These are phyloP conservation scores for Nyctibius bracteatus DNA, from an alignment of 2,113 vertebrate species.

Conservation along the genomic window DNA sequence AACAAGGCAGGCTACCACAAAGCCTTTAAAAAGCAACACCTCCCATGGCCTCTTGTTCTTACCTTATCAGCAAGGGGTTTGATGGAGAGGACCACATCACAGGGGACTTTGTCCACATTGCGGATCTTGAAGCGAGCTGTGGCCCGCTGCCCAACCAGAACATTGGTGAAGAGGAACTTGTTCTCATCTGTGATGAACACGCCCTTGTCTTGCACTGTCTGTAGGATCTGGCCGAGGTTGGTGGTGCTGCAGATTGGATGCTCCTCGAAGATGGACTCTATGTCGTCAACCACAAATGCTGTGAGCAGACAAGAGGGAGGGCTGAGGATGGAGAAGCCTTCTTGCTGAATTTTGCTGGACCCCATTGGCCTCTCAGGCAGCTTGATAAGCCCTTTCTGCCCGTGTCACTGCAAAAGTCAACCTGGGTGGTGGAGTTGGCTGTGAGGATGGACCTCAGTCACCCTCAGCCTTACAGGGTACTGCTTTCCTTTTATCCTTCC, in stretches of 20 bases:
- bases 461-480: neutral
- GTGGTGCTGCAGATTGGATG: constrained; percentile 79
- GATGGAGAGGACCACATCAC: constrained; percentile 72
- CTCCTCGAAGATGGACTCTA: constrained; percentile 83
- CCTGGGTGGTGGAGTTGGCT: neutral
- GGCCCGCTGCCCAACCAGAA: constrained; percentile 75
- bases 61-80: constrained; percentile 77
- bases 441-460: neutral
- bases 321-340: constrained; percentile 56
- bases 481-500: neutral
- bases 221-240: constrained; percentile 67
- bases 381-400: neutral
- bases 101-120: constrained; percentile 80
- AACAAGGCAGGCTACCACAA: neutral
- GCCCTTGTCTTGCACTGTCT: constrained; percentile 57
- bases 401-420: neutral
- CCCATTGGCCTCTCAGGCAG: neutral
- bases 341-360: neutral
- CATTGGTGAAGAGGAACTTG: constrained; percentile 84
- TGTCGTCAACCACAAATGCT: constrained; percentile 73
- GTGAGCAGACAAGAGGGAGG: neutral
- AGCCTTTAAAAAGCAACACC: neutral
- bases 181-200: constrained; percentile 86
- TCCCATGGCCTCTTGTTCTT: neutral
- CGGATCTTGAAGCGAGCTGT: constrained; percentile 84